A percentile compares a stretch with the other conserved stretches of the same genome.
These are phyloP conservation scores for Agrochola lota DNA, from an alignment of 2,888 invertebrate genomes.

Conservation along the genomic window DNA sequence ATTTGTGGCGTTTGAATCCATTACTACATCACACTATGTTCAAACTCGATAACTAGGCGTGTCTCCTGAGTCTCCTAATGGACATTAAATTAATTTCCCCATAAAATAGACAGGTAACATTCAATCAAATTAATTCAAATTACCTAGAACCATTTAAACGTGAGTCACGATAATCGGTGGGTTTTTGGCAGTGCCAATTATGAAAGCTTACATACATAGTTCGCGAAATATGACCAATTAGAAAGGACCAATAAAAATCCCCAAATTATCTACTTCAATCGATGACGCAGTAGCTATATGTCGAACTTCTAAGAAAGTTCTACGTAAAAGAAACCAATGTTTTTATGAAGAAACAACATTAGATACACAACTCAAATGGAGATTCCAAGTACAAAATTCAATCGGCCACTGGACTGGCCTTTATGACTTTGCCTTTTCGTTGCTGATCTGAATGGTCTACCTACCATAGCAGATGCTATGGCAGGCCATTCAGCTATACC, in stretches of 20 bases:
- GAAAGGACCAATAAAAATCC: conserved; percentile 31
- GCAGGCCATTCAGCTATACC: not conserved
- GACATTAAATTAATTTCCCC: conserved; percentile 36
- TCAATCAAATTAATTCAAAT: not conserved
- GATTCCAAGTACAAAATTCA: not conserved
- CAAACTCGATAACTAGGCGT: conserved; percentile 66
- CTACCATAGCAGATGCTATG: too few relatives aligned
- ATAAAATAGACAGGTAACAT: conserved; percentile 12
- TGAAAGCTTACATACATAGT: conserved; percentile 5
- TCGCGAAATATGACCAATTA: conserved; percentile 37
- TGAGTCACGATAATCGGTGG: conserved; percentile 28
- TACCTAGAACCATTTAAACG: not conserved
- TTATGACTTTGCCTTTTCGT: not conserved
- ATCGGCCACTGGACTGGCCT: not conserved
- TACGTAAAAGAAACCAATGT: not conserved
- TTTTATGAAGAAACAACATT: conserved; percentile 13
- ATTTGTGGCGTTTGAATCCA: conserved; percentile 73
- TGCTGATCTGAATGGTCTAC: not conserved
- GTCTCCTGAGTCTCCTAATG: conserved; percentile 42
- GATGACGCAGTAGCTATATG: conserved; percentile 30
- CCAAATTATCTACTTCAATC: conserved; percentile 21
- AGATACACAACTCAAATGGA: not conserved
- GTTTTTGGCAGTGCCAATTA: conserved; percentile 32
- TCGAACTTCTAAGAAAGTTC: conserved; percentile 5
- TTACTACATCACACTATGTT: conserved; percentile 65